phyloP scores from a whole-genome alignment of 2,113 vertebrate genomes.

The Aramus guarauna region DNA sequence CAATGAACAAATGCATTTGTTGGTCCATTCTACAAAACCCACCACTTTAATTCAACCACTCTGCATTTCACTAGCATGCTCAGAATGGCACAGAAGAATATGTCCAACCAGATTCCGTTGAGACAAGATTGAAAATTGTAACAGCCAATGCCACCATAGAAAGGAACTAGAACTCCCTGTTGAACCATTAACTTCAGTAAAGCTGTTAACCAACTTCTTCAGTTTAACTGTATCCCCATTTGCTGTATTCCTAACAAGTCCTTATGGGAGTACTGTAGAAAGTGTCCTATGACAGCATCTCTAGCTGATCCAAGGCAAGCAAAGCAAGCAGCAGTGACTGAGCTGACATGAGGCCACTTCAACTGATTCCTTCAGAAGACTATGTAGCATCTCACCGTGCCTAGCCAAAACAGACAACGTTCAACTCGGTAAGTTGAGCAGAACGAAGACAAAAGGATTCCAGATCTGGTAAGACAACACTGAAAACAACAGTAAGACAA shows the following conservation, averaged over 20 bases:
- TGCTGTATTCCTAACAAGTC: background rate
- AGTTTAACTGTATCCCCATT: background rate
- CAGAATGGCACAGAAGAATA: background rate
- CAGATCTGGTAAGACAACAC: background rate
- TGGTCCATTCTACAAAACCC: background rate
- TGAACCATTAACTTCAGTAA: background rate
- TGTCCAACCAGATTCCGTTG: background rate
- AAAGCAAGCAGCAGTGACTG: background rate
- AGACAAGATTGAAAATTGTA: background rate
- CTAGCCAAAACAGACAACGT: rapidly evolving
- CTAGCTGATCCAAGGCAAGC: background rate
- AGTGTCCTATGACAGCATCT: background rate
- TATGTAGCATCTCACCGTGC: rapidly evolving
- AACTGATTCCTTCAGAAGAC: background rate
- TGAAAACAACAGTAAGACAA: background rate
- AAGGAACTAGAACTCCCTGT: background rate
- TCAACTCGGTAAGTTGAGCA: background rate
- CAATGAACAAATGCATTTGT: background rate
- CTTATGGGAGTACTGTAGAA: background rate
- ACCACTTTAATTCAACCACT: background rate
- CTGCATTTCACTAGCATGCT: background rate
- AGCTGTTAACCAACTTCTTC: background rate
- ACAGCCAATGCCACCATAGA: background rate
- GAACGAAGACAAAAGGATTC: background rate
- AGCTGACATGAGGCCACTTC: background rate